Base-by-base conservation (phyloP, 2,113 vertebrate genomes). In the Cavia porcellus region DNA sequence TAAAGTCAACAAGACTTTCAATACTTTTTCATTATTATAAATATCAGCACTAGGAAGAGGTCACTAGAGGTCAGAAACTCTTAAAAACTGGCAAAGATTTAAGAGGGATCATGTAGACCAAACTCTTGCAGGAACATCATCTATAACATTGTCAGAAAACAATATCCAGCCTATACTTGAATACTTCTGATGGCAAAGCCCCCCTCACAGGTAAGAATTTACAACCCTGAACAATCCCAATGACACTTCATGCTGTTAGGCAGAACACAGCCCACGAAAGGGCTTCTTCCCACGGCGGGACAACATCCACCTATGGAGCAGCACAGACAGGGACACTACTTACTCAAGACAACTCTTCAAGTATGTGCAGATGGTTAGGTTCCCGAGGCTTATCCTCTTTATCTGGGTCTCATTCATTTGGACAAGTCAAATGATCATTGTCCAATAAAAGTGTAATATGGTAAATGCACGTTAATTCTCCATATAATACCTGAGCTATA, bases 21-120 rank as follows among this genome's bases (percentile, higher is more conserved):
- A 57, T 70, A 81, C 25, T 94, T 89, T 90, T 50, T 94, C 47
- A 66, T 81, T 35, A 80, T 68, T 91, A 88, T 19, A 10, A 93
- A 55, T 85, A 96, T 70, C 22, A 85, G 72, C 62, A 96, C 4
- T 57, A 57, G 83, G 11, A 24, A 93, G 17, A 79, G 35, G 42
- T 45, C 55, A 82, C 17, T 17, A 66, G 28, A 93, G 19, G 91
- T 47, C 6, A 22, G 80, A 80, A 96, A 94, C 38, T 19, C 19
- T 42, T 47, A 95, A 75, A 64, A 93, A 19, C 35, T 82, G 19
- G 25, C 13, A 74, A 7, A 7, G 38, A 47, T 70, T 70, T 13
- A 42, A 62, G 32, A 91, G 25, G 86, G 30, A 70, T 59, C 42
- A 79, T 0, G 2, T 35, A 52, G 38, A 38, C 22, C 19, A 81